These are phyloP conservation scores for Yponomeuta plumbellus DNA, from an alignment of 2,888 invertebrate species.

Conservation along the genomic window DNA sequence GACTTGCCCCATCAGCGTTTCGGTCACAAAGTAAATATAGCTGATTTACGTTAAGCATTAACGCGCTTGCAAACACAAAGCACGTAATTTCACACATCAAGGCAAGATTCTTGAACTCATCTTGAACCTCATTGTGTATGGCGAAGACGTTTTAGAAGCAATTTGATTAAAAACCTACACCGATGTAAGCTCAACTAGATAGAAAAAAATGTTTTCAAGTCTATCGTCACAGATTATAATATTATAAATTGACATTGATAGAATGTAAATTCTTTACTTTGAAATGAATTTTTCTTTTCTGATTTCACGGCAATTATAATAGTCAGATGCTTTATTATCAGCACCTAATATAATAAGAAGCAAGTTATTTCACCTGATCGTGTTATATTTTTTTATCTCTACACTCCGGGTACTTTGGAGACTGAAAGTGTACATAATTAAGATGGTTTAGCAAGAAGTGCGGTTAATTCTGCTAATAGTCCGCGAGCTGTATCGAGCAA, in stretches of 20 bases:
- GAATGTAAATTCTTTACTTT: too few relatives aligned
- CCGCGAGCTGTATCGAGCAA: conserved; percentile 20
- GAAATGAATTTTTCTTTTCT: too few relatives aligned
- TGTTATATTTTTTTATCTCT: not conserved
- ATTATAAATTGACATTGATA: too few relatives aligned
- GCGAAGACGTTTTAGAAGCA: too few relatives aligned
- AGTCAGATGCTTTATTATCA: too few relatives aligned
- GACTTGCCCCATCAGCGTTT: not conserved
- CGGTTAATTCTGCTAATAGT: not conserved
- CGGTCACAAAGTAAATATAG: not conserved
- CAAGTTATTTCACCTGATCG: not conserved
- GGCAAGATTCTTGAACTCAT: not conserved
- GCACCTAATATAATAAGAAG: too few relatives aligned
- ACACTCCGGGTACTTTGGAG: not conserved
- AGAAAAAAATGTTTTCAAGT: too few relatives aligned
- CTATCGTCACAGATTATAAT: too few relatives aligned
- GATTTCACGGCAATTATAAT: too few relatives aligned
- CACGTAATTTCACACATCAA: not conserved
- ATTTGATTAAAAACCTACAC: too few relatives aligned
- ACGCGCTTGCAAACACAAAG: not conserved
- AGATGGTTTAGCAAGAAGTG: not conserved
- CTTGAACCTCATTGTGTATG: not conserved
- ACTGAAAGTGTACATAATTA: not conserved
- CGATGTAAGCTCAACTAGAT: too few relatives aligned
- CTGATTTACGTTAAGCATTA: conserved; percentile 1